Evolutionary conservation across 2,797 vertebrate species (phyloP), one percentile per base, ranked within the genome.

Genomic region (Miichthys miiuy): DNA sequence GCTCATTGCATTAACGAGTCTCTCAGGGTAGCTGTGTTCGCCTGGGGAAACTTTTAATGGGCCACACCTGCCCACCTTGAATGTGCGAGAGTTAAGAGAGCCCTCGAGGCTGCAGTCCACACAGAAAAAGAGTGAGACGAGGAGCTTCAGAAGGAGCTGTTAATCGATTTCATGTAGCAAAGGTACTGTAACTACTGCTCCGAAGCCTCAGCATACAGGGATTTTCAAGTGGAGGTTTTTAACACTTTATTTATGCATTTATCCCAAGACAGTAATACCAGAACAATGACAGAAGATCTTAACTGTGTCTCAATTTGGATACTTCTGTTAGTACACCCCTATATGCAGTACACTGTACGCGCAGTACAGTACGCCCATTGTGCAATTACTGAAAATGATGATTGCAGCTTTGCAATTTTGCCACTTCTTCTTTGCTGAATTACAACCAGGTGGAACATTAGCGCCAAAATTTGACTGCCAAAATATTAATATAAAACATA

Each of bases 41-140:
- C 55, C 27, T 17, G 21, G 62, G 17, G 60, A 65, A 41, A 11
- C 38, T 44, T 75, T 87, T 70, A 77, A 76, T 83, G 68, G 70
- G 71, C 18, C 56, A 61, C 70, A 77, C 54, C 50, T 58, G 47
- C 38, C 56, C 41, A 44, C 30, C 16, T 63, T 56, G 7, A 58
- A 47, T 54, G 27, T 75, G 50, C 46, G 14, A 52, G 61, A 46
- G 30, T 54, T 54, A 72, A 83, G 69, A 38, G 62, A 68, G 71
- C n/a, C 61, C 62, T 48, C 0, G 3, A 12, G 69, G 69, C 61
- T 52, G 27, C 17, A 72, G 42, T 27, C 1, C 27, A 25, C 34
- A 68, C 55, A 81, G 50, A 21, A 64, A 10, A 6, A 42, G 51
- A 75, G 21, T 25, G 21, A 23, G 9, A 65, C 0, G 12, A 18